Conservation (phyloP, 2,888 invertebrate genomes). For the Caenorhabditis parvicauda region DNA sequence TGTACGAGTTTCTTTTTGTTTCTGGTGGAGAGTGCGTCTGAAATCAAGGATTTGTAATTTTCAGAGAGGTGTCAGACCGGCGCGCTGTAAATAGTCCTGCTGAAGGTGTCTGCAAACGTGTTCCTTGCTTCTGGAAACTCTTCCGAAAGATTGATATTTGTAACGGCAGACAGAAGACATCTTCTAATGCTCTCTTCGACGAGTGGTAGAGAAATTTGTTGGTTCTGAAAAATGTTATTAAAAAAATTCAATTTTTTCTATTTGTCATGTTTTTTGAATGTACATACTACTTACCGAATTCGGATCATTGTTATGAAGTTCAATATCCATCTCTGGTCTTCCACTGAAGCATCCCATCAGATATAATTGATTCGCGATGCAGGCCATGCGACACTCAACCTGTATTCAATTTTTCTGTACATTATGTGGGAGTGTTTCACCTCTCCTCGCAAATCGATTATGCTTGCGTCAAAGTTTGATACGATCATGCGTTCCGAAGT, state of each 20-base stretch:
- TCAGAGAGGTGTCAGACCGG: constrained; percentile 8
- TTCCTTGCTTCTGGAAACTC: constrained; percentile 24
- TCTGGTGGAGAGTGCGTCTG: constrained; percentile 23
- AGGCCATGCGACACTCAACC: constrained; percentile 59
- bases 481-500: constrained; percentile 51
- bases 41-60: not conserved
- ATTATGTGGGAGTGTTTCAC: constrained; percentile 21
- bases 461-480: constrained; percentile 50
- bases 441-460: constrained; percentile 54
- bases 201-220: constrained; percentile 31
- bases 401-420: constrained; percentile 13
- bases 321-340: constrained; percentile 54
- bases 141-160: constrained; percentile 58
- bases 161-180: constrained; percentile 61
- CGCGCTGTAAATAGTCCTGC: constrained; percentile 28
- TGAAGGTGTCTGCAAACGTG: constrained; percentile 31
- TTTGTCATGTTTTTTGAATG: not conserved
- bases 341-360: constrained; percentile 61
- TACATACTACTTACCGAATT: constrained; percentile 29
- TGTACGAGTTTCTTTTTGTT: constrained; percentile 25
- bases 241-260: not conserved
- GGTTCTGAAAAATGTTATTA: constrained; percentile 16
- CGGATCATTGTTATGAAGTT: constrained; percentile 45
- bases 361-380: constrained; percentile 60
- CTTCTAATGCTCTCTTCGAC: constrained; percentile 63